Percentiles rank a stretch among this genome's conserved stretches.
Evolutionary conservation across 1,140 invertebrate genomes (phyloP).

Genomic region (Prorops nasuta): DNA sequence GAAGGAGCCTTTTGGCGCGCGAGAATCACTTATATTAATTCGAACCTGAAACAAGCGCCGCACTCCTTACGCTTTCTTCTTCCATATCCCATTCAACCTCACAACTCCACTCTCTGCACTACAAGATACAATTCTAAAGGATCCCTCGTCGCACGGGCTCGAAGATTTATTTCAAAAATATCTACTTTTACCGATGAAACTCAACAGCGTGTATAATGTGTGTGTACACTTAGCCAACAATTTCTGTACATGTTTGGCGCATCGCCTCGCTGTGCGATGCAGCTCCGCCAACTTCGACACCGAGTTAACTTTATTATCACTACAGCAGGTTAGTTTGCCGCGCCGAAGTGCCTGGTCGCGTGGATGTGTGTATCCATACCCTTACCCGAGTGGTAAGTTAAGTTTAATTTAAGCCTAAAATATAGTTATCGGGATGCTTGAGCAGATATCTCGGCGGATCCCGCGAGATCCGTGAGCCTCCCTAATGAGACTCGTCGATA

Average conservation of each 20-base stretch:
- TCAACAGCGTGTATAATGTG: not conserved
- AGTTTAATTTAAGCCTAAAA: not conserved
- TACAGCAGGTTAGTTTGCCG: conserved; percentile 25
- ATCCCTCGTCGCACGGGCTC: no score
- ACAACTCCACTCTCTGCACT: not conserved
- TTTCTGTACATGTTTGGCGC: not conserved
- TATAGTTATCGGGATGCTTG: not conserved
- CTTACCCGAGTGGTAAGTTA: conserved; percentile 11
- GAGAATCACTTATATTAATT: not conserved
- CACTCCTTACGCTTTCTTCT: not conserved
- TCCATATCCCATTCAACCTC: not conserved
- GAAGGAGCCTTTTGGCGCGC: not conserved
- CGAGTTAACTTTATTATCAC: conserved; percentile 33
- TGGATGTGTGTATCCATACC: conserved; percentile 1
- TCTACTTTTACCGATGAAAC: not conserved
- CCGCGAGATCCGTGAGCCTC: no score
- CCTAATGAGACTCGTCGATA: no score
- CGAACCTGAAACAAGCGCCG: not conserved
- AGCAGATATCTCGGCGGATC: not conserved
- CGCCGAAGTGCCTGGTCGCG: conserved; percentile 5
- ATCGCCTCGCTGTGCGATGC: not conserved
- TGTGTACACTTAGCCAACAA: not conserved
- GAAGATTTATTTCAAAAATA: not conserved
- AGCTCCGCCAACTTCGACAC: conserved; percentile 16
- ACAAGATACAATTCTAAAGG: no score